Percentiles rank a stretch among this genome's conserved stretches.
These are phyloP conservation scores for Opisthocomus hoazin DNA, from an alignment of 2,113 vertebrate species.

Conservation along the genomic window DNA sequence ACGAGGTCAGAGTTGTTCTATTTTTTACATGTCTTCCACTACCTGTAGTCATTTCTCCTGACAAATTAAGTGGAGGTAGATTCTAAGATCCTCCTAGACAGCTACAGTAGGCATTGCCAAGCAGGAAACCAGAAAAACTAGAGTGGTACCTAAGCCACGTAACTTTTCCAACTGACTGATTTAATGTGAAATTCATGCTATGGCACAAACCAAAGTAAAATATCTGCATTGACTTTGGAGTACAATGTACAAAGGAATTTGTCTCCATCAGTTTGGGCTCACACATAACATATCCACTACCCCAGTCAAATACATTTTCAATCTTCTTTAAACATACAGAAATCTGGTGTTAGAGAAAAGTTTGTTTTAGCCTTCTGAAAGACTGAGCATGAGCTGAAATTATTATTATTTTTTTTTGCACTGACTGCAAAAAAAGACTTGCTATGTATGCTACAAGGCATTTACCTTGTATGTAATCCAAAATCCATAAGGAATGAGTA, in stretches of 20 bases:
- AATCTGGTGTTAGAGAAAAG: background rate
- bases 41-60: background rate
- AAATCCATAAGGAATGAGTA: background rate
- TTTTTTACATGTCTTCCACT: background rate
- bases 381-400: background rate
- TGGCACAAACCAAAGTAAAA: background rate
- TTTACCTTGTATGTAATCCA: background rate
- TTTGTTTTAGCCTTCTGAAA: background rate
- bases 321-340: background rate
- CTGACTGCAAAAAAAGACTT: background rate
- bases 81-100: background rate
- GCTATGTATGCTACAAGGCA: background rate
- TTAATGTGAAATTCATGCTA: background rate
- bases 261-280: background rate
- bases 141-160: background rate
- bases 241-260: background rate
- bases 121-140: background rate
- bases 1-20: background rate
- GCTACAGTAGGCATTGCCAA: background rate
- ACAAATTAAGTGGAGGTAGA: background rate
- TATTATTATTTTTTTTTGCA: background rate
- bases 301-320: background rate
- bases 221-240: background rate
- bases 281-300: background rate
- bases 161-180: background rate